phyloP scores from a whole-genome alignment of 2,797 vertebrate species.

The Lagorchestes hirsutus region DNA sequence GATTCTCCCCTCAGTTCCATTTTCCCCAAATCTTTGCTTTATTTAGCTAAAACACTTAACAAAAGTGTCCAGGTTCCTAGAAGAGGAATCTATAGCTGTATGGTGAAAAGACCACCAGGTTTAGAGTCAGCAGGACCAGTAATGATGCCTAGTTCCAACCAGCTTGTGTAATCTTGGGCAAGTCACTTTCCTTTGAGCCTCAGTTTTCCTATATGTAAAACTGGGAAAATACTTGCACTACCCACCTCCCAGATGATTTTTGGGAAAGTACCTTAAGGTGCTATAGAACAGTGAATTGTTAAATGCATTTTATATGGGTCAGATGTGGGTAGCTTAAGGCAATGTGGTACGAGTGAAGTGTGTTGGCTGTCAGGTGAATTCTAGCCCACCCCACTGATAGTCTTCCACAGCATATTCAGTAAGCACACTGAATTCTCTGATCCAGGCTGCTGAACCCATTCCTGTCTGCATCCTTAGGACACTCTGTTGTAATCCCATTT shows the following conservation, averaged over 20 bases:
- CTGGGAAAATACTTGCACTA: background rate
- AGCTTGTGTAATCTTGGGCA: background rate
- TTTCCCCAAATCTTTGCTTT: background rate
- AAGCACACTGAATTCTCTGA: background rate
- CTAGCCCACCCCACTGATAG: background rate
- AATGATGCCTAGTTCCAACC: background rate
- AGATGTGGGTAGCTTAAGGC: background rate
- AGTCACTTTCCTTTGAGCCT: background rate
- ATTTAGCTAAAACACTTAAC: background rate
- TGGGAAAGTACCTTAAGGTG: background rate
- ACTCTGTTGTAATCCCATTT: background rate
- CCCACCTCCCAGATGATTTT: background rate
- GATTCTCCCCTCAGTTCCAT: background rate
- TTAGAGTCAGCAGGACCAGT: background rate
- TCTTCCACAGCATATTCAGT: background rate
- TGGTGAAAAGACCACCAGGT: background rate
- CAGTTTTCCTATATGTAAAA: background rate
- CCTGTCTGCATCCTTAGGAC: slow-evolving; percentile 2
- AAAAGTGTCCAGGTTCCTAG: background rate
- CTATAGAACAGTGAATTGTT: background rate
- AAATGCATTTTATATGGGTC: background rate
- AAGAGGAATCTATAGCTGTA: background rate
- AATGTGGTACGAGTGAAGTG: background rate
- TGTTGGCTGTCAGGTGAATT: background rate
- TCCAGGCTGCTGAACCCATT: background rate